These are phyloP conservation scores for Diplazon laetatorius DNA, from an alignment of 2,888 invertebrate genomes.

Conservation along the genomic window DNA sequence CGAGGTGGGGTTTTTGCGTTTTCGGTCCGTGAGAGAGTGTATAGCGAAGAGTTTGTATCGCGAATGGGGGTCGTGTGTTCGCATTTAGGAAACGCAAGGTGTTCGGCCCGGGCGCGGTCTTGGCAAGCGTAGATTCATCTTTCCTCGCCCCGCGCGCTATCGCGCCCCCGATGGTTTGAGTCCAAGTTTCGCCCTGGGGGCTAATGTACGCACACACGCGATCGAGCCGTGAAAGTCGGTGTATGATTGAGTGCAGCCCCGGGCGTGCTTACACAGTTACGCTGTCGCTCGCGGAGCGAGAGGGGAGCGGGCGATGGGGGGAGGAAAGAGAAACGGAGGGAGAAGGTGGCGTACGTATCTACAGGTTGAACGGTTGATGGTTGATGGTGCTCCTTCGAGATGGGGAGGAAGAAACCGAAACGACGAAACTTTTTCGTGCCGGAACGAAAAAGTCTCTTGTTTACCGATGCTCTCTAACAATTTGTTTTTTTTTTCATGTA, in stretches of 20 bases:
- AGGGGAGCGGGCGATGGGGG: conserved; percentile 40
- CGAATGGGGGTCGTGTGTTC: too few species aligned
- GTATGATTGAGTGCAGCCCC: conserved; percentile 70
- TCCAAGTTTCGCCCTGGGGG: conserved; percentile 59
- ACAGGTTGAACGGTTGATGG: conserved; percentile 14
- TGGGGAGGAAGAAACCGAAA: conserved; percentile 7
- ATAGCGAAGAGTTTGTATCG: conserved; percentile 39
- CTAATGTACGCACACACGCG: conserved; percentile 64
- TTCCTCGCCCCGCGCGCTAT: conserved; percentile 13
- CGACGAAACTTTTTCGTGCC: background rate
- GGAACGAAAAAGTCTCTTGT: background rate
- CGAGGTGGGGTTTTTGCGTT: too few species aligned
- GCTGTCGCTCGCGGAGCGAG: conserved; percentile 64
- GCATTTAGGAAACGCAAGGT: conserved; percentile 70
- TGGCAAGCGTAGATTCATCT: conserved; percentile 56
- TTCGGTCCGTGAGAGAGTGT: conserved; percentile 41
- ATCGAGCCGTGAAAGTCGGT: conserved; percentile 65
- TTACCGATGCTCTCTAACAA: too few species aligned
- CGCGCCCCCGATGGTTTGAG: too few species aligned
- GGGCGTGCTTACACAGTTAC: conserved; percentile 69
- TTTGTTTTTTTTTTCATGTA: too few species aligned
- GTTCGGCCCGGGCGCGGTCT: conserved; percentile 47
- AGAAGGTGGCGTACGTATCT: conserved; percentile 54
- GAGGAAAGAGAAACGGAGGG: conserved; percentile 49
- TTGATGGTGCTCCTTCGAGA: too few species aligned